These are phyloP conservation scores for Anastrepha obliqua DNA, from an alignment of 1,140 invertebrate genomes.

Conservation along the genomic window DNA sequence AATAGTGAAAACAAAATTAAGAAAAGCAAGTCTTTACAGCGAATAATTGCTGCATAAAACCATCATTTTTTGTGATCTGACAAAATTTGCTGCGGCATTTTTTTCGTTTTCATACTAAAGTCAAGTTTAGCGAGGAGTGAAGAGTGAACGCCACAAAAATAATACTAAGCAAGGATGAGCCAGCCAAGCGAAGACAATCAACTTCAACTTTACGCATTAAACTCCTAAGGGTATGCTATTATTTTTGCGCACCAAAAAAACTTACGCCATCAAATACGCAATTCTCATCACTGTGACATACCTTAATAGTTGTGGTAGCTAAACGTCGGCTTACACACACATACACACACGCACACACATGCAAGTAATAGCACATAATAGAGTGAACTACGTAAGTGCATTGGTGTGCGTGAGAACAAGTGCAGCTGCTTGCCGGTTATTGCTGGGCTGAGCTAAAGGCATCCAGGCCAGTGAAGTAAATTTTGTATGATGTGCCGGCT, in stretches of 20 bases:
- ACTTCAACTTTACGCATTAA: constrained; percentile 47
- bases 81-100: neutral
- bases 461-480: neutral
- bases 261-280: constrained; percentile 54
- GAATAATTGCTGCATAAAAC: neutral
- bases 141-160: neutral
- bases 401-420: neutral
- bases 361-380: neutral
- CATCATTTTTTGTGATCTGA: neutral
- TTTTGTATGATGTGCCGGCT: neutral
- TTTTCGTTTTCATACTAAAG: neutral
- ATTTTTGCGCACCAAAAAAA: constrained; percentile 43
- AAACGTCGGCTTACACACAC: neutral
- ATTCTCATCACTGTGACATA: constrained; percentile 44
- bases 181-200: neutral
- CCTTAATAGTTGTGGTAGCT: constrained; percentile 31
- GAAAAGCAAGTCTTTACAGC: too few relatives aligned
- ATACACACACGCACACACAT: neutral
- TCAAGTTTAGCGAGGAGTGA: too few relatives aligned
- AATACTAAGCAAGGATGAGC: neutral
- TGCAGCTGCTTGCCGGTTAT: neutral
- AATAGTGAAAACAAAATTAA: too few relatives aligned
- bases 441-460: neutral
- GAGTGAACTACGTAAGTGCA: neutral
- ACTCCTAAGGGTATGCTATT: constrained; percentile 40